Evolutionary conservation across 1,140 invertebrate genomes (phyloP).

Genomic region (Mylabris phalerata): DNA sequence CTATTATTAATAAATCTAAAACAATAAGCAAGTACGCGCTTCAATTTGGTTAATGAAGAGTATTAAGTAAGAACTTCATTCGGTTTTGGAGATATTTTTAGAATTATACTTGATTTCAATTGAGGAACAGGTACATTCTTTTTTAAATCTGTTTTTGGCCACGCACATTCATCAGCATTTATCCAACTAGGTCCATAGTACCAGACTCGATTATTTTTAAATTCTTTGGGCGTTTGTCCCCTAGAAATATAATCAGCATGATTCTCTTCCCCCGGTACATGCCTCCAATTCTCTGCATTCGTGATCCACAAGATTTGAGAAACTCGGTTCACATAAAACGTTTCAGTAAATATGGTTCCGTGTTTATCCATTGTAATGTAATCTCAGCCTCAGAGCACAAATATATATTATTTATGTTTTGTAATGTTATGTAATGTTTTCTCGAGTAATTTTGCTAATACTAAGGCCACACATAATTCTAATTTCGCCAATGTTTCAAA

Average conservation of each 20-base stretch:
- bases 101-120: no score
- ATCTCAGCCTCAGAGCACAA: slow-evolving; percentile 21
- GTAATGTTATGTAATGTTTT: no score
- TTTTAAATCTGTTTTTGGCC: neutral
- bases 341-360: slow-evolving; percentile 27
- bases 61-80: no score
- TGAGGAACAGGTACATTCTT: no score
- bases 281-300: slow-evolving; percentile 30
- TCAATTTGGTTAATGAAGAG: no score
- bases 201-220: slow-evolving; percentile 30
- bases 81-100: no score
- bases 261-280: slow-evolving; percentile 43
- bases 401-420: neutral
- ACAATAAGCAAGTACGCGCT: neutral
- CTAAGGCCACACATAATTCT: slow-evolving; percentile 35
- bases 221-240: slow-evolving; percentile 22
- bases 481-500: slow-evolving; percentile 30
- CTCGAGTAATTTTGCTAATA: slow-evolving; percentile 26
- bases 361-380: slow-evolving; percentile 19
- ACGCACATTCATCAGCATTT: neutral
- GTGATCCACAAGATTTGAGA: slow-evolving; percentile 35
- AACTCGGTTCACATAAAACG: slow-evolving; percentile 42
- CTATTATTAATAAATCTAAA: no score
- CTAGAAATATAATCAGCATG: slow-evolving; percentile 42
- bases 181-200: slow-evolving; percentile 22